phyloP scores from a whole-genome alignment of 2,888 invertebrate genomes.

The Caenorhabditis angaria region DNA sequence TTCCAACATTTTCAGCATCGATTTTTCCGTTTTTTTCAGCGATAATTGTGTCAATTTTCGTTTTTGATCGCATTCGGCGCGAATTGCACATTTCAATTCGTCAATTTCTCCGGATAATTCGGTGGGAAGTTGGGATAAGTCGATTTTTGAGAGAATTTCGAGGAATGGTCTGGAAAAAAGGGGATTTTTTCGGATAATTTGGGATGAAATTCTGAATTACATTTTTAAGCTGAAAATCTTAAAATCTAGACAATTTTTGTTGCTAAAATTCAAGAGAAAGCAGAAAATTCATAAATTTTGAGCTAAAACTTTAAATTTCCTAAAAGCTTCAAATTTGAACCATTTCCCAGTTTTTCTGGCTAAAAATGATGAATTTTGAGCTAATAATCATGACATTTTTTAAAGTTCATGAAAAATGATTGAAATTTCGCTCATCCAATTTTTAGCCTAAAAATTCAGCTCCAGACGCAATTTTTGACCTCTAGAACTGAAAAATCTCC shows the following conservation, averaged over 20 bases:
- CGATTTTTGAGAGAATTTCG: constrained; percentile 26
- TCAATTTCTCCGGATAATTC: constrained; percentile 44
- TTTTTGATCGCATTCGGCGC: constrained; percentile 46
- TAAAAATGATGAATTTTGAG: too few relatives aligned
- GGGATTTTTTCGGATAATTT: not conserved
- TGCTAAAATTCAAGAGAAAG: not conserved
- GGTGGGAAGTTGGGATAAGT: constrained; percentile 25
- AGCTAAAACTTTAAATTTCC: not conserved
- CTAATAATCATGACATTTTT: too few relatives aligned
- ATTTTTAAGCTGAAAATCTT: not conserved
- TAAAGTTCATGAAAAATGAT: too few relatives aligned
- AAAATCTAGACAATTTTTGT: not conserved
- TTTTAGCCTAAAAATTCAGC: too few relatives aligned
- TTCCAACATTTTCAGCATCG: constrained; percentile 69
- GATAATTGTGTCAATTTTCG: constrained; percentile 47
- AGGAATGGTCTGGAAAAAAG: constrained; percentile 46
- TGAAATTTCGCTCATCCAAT: too few relatives aligned
- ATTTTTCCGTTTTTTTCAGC: constrained; percentile 54
- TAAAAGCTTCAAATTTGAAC: too few relatives aligned
- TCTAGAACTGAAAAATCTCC: too few relatives aligned
- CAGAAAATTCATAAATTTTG: not conserved
- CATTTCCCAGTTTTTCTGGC: too few relatives aligned
- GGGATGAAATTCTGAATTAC: not conserved
- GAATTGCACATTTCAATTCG: constrained; percentile 33
- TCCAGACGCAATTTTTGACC: too few relatives aligned